A percentile compares a stretch with the other conserved stretches of the same genome.
phyloP scores from a whole-genome alignment of 1,140 invertebrate genomes.

The Halictus rubicundus region DNA sequence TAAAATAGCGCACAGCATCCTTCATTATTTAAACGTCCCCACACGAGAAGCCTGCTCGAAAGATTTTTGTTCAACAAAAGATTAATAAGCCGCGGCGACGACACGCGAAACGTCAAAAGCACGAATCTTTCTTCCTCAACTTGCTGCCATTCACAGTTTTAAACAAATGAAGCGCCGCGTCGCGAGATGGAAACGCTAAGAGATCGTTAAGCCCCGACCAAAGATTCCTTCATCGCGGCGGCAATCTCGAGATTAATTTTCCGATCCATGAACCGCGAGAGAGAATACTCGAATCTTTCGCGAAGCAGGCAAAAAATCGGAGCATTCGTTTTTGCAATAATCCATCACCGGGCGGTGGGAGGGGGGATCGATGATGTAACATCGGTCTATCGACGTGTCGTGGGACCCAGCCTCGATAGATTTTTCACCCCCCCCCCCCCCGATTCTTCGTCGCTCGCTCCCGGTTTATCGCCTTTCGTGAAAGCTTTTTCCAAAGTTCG shows the following conservation, averaged over 20 bases:
- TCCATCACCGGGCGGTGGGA: background rate
- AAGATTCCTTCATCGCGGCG: background rate
- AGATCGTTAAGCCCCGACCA: too few relatives aligned
- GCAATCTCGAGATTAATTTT: conserved; percentile 16
- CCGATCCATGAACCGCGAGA: background rate
- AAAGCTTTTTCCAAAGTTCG: background rate
- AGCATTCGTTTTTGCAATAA: background rate
- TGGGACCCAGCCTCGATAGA: background rate
- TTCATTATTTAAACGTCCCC: too few relatives aligned
- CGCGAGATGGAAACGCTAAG: too few relatives aligned
- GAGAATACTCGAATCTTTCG: background rate
- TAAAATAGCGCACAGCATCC: too few relatives aligned
- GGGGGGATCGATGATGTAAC: background rate
- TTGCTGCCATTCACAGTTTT: too few relatives aligned
- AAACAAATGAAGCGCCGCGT: too few relatives aligned
- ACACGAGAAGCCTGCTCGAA: too few relatives aligned
- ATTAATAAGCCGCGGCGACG: too few relatives aligned
- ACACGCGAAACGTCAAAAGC: too few relatives aligned
- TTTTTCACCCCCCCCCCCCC: background rate
- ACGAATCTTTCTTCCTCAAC: too few relatives aligned
- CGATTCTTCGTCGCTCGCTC: background rate
- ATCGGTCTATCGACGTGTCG: background rate
- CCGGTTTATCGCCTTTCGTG: too few relatives aligned
- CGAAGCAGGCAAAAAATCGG: background rate
- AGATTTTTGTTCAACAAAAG: too few relatives aligned